These are phyloP conservation scores for Grantiella picta DNA, from an alignment of 2,113 vertebrate genomes.

Conservation along the genomic window DNA sequence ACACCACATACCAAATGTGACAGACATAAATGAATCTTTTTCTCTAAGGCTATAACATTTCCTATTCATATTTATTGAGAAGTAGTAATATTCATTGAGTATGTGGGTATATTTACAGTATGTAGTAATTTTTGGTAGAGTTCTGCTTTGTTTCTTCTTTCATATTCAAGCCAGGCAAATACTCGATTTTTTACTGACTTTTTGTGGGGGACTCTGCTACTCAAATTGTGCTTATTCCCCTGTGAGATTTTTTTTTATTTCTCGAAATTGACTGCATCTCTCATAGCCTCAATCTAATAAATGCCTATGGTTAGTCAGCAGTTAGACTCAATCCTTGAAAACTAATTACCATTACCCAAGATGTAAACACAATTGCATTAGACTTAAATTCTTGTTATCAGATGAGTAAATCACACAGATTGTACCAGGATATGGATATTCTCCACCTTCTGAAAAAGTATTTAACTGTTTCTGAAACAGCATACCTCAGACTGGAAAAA, in stretches of 20 bases:
- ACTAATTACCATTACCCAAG: background rate
- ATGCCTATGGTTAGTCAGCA: background rate
- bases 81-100: background rate
- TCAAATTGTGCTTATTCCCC: background rate
- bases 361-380: background rate
- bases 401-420: background rate
- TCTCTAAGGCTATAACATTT: background rate
- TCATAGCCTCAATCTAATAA: background rate
- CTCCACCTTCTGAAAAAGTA: background rate
- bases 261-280: background rate
- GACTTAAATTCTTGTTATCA: background rate
- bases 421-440: background rate
- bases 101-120: background rate
- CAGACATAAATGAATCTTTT: background rate
- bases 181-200: background rate
- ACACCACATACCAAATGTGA: background rate
- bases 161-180: background rate
- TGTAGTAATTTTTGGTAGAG: background rate
- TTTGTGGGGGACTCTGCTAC: fast-evolving
- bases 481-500: background rate
- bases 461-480: background rate
- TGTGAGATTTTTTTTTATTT: background rate
- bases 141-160: background rate
- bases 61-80: background rate
- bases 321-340: background rate